These are phyloP conservation scores for Lethrus apterus DNA, from an alignment of 1,140 invertebrate species.

Conservation along the genomic window DNA sequence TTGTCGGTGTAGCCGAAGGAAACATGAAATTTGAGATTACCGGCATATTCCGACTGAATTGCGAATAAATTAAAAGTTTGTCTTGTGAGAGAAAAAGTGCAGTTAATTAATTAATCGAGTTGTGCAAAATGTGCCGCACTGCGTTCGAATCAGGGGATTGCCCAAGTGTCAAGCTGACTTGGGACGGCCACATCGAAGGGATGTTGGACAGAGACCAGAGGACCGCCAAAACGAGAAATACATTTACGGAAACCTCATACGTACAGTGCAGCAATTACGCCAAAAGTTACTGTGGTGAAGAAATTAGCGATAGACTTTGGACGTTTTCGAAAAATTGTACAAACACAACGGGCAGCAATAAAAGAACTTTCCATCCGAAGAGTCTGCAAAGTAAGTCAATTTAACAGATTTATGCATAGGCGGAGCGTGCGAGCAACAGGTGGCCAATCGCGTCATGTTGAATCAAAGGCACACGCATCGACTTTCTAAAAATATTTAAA, in stretches of 20 bases:
- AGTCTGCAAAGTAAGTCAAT: slow-evolving; percentile 25
- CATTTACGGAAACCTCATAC: not conserved
- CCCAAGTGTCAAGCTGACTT: too few species aligned
- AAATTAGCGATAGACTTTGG: slow-evolving; percentile 9
- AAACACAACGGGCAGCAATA: slow-evolving; percentile 5
- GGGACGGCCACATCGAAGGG: slow-evolving; percentile 25
- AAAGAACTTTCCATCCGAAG: slow-evolving; percentile 16
- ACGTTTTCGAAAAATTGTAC: slow-evolving; percentile 7
- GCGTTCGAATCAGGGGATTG: too few species aligned
- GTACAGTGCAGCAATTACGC: too few species aligned
- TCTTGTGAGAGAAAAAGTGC: too few species aligned
- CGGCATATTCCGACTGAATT: too few species aligned
- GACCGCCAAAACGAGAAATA: slow-evolving; percentile 28
- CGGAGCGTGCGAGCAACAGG: slow-evolving; percentile 28
- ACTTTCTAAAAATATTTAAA: not conserved
- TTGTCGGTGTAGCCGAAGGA: too few species aligned
- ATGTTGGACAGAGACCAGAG: slow-evolving; percentile 34
- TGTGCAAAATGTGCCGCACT: too few species aligned
- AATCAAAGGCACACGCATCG: not conserved
- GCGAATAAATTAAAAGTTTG: too few species aligned
- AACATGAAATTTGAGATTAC: too few species aligned
- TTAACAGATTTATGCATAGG: slow-evolving; percentile 13
- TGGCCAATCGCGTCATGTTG: slow-evolving; percentile 26
- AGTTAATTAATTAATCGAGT: too few species aligned
- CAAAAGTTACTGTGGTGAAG: slow-evolving; percentile 1